Conservation (phyloP, 2,888 invertebrate genomes). For the Drosophila recens region DNA sequence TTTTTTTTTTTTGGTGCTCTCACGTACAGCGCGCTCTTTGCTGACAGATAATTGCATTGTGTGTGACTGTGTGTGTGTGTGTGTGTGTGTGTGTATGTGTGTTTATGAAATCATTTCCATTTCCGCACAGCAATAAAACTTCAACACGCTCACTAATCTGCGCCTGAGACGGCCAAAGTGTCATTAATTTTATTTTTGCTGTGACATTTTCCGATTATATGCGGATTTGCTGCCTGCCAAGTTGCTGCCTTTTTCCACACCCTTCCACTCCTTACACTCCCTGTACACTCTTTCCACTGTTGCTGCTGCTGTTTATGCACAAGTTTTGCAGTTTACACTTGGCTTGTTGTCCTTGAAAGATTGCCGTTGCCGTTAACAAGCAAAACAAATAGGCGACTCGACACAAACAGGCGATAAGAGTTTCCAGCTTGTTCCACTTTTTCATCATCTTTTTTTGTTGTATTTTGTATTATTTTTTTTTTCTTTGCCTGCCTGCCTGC, state of each 20-base stretch:
- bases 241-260: slow-evolving; percentile 8
- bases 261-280: background rate
- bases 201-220: slow-evolving; percentile 77
- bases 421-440: slow-evolving; percentile 52
- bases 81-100: slow-evolving; percentile 57
- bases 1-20: slow-evolving; percentile 20
- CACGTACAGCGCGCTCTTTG: slow-evolving; percentile 67
- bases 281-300: background rate
- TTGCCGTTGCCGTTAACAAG: slow-evolving; percentile 58
- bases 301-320: slow-evolving; percentile 18
- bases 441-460: slow-evolving; percentile 30
- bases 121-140: slow-evolving; percentile 74
- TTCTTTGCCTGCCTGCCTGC: slow-evolving; percentile 16
- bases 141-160: slow-evolving; percentile 74
- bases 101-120: slow-evolving; percentile 75
- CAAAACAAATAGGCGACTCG: slow-evolving; percentile 69
- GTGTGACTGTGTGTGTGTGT: slow-evolving; percentile 20
- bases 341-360: slow-evolving; percentile 74
- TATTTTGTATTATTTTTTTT: slow-evolving; percentile 1
- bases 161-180: slow-evolving; percentile 69
- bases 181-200: slow-evolving; percentile 75
- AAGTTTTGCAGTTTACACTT: slow-evolving; percentile 72
- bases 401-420: slow-evolving; percentile 67
- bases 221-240: slow-evolving; percentile 66
- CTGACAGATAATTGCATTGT: slow-evolving; percentile 75